Conservation (phyloP, 2,888 invertebrate species). For the Mechanitis messenoides region DNA sequence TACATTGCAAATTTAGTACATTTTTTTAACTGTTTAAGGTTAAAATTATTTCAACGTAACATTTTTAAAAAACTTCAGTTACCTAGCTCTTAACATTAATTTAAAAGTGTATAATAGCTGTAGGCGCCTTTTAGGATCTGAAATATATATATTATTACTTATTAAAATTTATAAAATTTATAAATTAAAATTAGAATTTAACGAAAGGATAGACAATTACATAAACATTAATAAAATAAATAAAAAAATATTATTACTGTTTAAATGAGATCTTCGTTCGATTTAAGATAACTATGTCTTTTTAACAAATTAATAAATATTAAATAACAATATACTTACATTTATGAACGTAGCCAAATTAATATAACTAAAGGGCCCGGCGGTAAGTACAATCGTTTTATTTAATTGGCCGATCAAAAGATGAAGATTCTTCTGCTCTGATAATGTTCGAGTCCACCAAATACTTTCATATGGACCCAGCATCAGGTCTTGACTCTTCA, state of each 20-base stretch:
- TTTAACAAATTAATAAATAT: too few species aligned
- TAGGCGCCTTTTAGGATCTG: slow-evolving; percentile 38
- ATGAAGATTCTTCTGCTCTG: slow-evolving; percentile 41
- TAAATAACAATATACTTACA: slow-evolving; percentile 38
- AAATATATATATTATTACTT: slow-evolving; percentile 20
- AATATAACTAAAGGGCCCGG: slow-evolving; percentile 55
- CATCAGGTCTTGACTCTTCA: slow-evolving; percentile 49
- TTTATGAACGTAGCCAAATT: slow-evolving; percentile 57
- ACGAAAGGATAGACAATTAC: not conserved
- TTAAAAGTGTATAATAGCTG: slow-evolving; percentile 36
- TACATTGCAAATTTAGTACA: too few species aligned
- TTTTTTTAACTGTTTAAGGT: too few species aligned
- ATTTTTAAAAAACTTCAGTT: too few species aligned
- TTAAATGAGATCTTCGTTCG: not conserved
- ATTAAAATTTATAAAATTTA: not conserved
- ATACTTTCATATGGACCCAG: slow-evolving; percentile 54
- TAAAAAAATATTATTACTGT: too few species aligned
- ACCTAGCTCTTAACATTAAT: slow-evolving; percentile 21
- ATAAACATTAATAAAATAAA: not conserved
- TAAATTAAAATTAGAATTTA: not conserved
- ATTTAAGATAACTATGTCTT: not conserved
- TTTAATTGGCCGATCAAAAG: slow-evolving; percentile 47
- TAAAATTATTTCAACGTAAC: too few species aligned
- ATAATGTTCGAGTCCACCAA: slow-evolving; percentile 44
- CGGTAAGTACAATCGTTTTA: slow-evolving; percentile 50